A percentile compares a stretch with the other conserved stretches of the same genome.
Conservation (phyloP, 1,140 invertebrate genomes). For the Heliconius eleuchia region DNA sequence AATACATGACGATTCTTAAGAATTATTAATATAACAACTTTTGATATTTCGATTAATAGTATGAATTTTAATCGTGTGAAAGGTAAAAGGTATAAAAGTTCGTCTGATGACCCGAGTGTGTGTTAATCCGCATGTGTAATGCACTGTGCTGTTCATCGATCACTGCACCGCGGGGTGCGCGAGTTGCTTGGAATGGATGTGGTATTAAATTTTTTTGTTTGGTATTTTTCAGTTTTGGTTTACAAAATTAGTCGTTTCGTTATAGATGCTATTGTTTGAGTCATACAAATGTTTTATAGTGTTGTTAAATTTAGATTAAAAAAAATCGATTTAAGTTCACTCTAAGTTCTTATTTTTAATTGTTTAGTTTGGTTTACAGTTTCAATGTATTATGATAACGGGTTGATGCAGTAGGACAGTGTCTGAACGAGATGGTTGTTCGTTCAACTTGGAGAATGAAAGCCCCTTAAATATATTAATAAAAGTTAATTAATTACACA, state of each 20-base stretch:
- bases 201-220: neutral
- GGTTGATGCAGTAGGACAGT: no score
- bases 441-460: no score
- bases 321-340: no score
- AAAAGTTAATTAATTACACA: no score
- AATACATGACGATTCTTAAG: neutral
- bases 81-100: constrained; percentile 22
- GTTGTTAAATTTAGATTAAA: no score
- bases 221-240: neutral
- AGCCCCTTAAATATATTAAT: no score
- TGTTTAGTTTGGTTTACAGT: no score
- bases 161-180: constrained; percentile 25
- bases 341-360: no score
- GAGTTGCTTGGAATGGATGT: constrained; percentile 19
- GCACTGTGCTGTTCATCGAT: constrained; percentile 32
- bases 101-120: constrained; percentile 25
- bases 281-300: no score
- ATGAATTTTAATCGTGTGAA: constrained; percentile 6
- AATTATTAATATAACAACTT: neutral
- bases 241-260: no score
- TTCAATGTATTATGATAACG: no score
- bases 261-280: neutral
- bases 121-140: constrained; percentile 32
- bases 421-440: no score
- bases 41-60: neutral